A percentile compares a stretch with the other conserved stretches of the same genome.
Evolutionary conservation across 2,113 vertebrate genomes (phyloP).

Genomic region (Sander lucioperca): DNA sequence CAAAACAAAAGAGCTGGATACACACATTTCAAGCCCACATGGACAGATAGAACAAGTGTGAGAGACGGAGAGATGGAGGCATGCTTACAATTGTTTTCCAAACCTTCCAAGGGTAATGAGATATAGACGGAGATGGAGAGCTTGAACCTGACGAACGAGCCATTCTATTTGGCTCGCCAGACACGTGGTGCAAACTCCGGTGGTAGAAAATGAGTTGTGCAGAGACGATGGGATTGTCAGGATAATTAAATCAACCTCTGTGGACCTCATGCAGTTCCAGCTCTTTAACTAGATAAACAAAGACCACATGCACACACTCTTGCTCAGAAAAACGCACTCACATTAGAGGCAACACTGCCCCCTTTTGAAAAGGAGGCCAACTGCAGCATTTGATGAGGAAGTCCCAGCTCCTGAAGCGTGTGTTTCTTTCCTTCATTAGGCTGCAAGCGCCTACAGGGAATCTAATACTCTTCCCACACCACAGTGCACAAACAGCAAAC

Average conservation of each 20-base stretch:
- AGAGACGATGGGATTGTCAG: slow-evolving; percentile 43
- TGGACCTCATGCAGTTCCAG: slow-evolving; percentile 55
- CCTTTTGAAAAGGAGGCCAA: slow-evolving; percentile 72
- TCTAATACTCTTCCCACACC: slow-evolving; percentile 70
- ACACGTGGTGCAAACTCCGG: slow-evolving; percentile 25
- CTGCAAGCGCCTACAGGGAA: slow-evolving; percentile 70
- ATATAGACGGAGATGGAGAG: slow-evolving; percentile 56
- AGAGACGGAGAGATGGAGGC: slow-evolving; percentile 42
- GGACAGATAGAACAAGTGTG: slow-evolving; percentile 21
- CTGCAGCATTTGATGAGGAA: slow-evolving; percentile 53
- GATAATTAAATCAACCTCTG: slow-evolving; percentile 70
- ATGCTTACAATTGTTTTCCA: slow-evolving; percentile 23
- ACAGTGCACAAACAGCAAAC: slow-evolving; percentile 74
- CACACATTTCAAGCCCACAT: slow-evolving; percentile 66
- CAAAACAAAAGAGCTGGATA: slow-evolving; percentile 70
- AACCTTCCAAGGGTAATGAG: slow-evolving; percentile 63
- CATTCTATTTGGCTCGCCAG: slow-evolving; percentile 54
- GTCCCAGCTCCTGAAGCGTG: slow-evolving; percentile 57
- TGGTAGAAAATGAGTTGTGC: slow-evolving; percentile 50
- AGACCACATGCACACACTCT: neutral
- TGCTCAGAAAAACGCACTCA: neutral
- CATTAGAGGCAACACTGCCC: slow-evolving; percentile 58
- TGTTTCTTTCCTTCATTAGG: slow-evolving; percentile 75
- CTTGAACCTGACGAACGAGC: slow-evolving; percentile 56
- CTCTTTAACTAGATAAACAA: slow-evolving; percentile 64